These are phyloP conservation scores for Drosophila malerkotliana DNA, from an alignment of 1,140 invertebrate species.

Conservation along the genomic window DNA sequence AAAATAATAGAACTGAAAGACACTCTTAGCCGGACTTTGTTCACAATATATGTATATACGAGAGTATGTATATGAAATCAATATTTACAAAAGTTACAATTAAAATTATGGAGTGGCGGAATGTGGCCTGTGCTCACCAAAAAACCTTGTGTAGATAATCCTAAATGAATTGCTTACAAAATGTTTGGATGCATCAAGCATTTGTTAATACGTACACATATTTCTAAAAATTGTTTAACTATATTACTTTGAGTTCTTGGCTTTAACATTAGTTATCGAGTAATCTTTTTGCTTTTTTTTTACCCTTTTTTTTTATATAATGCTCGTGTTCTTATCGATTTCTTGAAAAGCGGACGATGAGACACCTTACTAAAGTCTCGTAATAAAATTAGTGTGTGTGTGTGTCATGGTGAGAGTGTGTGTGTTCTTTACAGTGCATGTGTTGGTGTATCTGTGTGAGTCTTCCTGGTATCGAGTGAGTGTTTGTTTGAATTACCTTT, in stretches of 20 bases:
- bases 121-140: slow-evolving; percentile 57
- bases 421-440: slow-evolving; percentile 65
- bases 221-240: slow-evolving; percentile 50
- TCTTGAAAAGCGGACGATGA: slow-evolving; percentile 72
- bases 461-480: slow-evolving; percentile 8
- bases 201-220: slow-evolving; percentile 53
- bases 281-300: slow-evolving; percentile 27
- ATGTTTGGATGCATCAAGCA: slow-evolving; percentile 57
- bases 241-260: slow-evolving; percentile 48
- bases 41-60: background rate
- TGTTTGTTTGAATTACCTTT: slow-evolving; percentile 58
- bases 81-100: slow-evolving; percentile 68
- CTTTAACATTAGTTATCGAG: slow-evolving; percentile 43
- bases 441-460: slow-evolving; percentile 22
- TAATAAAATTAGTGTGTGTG: slow-evolving; percentile 59
- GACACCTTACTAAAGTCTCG: slow-evolving; percentile 61
- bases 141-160: slow-evolving; percentile 47
- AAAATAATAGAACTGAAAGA: slow-evolving; percentile 27
- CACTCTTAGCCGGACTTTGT: slow-evolving; percentile 10
- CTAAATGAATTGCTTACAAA: slow-evolving; percentile 67
- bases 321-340: slow-evolving; percentile 52
- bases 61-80: slow-evolving; percentile 53
- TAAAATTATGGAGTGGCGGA: slow-evolving; percentile 56
- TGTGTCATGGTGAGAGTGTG: slow-evolving; percentile 13
- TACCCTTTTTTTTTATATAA: slow-evolving; percentile 8